A percentile compares a stretch with the other conserved stretches of the same genome.
Conservation (phyloP, 2,797 vertebrate species). For the Enteromius afrohamiltoni region DNA sequence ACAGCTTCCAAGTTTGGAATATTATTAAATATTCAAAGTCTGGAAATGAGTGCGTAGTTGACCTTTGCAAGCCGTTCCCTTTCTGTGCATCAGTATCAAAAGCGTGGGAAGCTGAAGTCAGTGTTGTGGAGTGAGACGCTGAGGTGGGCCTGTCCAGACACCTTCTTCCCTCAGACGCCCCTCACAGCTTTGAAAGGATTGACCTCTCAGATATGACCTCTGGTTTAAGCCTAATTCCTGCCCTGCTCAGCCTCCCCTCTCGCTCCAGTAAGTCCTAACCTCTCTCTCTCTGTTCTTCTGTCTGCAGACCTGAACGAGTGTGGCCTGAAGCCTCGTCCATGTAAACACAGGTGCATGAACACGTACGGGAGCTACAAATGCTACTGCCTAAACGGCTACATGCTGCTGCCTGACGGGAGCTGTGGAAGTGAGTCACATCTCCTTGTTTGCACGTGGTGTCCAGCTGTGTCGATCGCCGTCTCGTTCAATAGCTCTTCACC, state of each 20-base stretch:
- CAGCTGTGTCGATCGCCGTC: not conserved
- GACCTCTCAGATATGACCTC: constrained; percentile 49
- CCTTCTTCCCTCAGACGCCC: constrained; percentile 6
- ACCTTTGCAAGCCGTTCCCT: constrained; percentile 1
- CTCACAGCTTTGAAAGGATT: constrained; percentile 47
- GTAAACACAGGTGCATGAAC: constrained; percentile 97
- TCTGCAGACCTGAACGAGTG: constrained; percentile 94
- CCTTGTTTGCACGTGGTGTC: constrained; percentile 3
- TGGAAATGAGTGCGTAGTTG: not conserved
- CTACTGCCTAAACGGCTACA: constrained; percentile 94
- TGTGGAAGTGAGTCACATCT: constrained; percentile 87
- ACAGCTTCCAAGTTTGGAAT: constrained; percentile 1
- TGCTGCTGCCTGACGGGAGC: constrained; percentile 87
- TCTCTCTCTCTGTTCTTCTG: constrained; percentile 39
- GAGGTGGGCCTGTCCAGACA: constrained; percentile 45
- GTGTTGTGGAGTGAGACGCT: not conserved
- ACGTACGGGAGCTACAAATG: constrained; percentile 96
- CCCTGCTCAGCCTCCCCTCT: not conserved
- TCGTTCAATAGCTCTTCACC: not conserved
- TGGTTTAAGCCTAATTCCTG: constrained; percentile 24
- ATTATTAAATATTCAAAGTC: constrained; percentile 22
- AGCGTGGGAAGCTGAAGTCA: constrained; percentile 22
- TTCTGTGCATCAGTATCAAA: not conserved
- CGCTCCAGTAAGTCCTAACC: constrained; percentile 40
- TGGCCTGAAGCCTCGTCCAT: constrained; percentile 91